These are phyloP conservation scores for Ceyx cyanopectus DNA, from an alignment of 2,113 vertebrate genomes.

Conservation along the genomic window DNA sequence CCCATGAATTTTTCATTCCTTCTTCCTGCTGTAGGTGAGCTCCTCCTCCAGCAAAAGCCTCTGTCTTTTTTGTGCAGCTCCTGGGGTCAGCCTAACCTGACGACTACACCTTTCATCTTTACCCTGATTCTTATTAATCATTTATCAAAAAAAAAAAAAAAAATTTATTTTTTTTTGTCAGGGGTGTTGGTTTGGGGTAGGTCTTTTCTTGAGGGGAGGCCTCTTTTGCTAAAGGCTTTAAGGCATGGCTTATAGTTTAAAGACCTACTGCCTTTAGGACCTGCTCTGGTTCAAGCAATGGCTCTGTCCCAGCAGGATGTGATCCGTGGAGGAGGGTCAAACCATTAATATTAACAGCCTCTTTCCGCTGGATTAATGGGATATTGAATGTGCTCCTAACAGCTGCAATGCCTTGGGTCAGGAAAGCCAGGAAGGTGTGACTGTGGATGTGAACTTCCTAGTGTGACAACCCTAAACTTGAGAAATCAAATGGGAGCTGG, in stretches of 20 bases:
- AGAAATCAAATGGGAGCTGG: not conserved
- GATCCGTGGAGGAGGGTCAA: not conserved
- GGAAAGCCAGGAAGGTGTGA: not conserved
- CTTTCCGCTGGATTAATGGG: not conserved
- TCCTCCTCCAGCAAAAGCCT: not conserved
- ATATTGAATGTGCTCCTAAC: not conserved
- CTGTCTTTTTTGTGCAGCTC: not conserved
- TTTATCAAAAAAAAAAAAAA: not conserved
- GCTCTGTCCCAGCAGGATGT: not conserved
- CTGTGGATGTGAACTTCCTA: not conserved
- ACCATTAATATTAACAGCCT: not conserved
- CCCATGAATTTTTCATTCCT: not conserved
- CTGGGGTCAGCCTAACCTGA: not conserved
- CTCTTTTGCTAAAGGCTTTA: not conserved
- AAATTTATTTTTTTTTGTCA: not conserved
- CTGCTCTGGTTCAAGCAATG: not conserved
- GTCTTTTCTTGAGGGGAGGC: not conserved
- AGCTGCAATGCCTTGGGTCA: not conserved
- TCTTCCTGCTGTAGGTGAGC: not conserved
- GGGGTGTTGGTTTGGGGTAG: fast-evolving
- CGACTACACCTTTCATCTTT: not conserved
- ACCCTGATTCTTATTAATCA: not conserved
- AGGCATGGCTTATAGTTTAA: not conserved
- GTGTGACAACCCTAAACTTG: not conserved
- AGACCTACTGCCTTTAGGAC: not conserved